phyloP scores from a whole-genome alignment of 1,140 invertebrate species.

The Sarcophaga bullata region DNA sequence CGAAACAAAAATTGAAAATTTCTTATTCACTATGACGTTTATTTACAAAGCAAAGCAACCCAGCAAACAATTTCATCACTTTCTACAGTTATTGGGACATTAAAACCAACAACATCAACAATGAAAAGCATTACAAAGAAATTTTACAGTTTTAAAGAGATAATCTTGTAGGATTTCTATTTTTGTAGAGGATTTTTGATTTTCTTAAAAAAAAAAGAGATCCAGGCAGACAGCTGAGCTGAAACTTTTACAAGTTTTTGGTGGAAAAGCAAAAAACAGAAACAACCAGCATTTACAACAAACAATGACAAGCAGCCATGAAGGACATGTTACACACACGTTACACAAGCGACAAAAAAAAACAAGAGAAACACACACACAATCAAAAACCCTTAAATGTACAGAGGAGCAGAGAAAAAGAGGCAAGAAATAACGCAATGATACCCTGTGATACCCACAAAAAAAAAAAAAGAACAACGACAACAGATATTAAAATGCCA shows the following conservation, averaged over 20 bases:
- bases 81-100: background rate
- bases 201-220: background rate
- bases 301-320: slow-evolving; percentile 31
- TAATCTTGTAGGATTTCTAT: background rate
- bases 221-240: background rate
- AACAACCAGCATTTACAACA: slow-evolving; percentile 11
- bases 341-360: background rate
- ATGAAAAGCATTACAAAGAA: background rate
- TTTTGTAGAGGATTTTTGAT: background rate
- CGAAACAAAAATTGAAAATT: slow-evolving; percentile 13
- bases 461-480: slow-evolving; percentile 9
- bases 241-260: no score
- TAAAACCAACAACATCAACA: background rate
- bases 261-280: background rate
- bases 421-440: background rate
- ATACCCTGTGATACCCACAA: no score
- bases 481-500: background rate
- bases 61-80: background rate
- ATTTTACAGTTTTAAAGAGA: slow-evolving; percentile 12
- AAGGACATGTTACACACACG: slow-evolving; percentile 33
- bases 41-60: background rate
- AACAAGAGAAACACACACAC: slow-evolving; percentile 6
- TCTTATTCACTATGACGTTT: background rate
- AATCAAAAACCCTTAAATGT: background rate
- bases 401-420: background rate